Evolutionary conservation across 1,140 invertebrate genomes (phyloP).

Genomic region (Pinna nobilis): DNA sequence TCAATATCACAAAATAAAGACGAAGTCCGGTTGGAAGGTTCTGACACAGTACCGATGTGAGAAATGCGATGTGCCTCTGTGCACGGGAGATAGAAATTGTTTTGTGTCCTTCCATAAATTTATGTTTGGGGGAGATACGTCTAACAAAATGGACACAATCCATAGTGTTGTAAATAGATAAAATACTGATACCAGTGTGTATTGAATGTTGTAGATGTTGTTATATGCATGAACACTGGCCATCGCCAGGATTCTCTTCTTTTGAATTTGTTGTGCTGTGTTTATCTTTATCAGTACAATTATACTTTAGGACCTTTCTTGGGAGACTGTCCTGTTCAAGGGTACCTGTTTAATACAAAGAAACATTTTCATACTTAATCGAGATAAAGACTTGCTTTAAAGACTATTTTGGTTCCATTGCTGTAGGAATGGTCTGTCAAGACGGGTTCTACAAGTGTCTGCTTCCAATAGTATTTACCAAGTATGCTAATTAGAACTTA

Average conservation of each 20-base stretch:
- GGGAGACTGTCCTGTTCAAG: no score
- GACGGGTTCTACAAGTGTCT: no score
- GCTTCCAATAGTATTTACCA: no score
- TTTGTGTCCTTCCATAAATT: constrained; percentile 31
- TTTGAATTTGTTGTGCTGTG: neutral
- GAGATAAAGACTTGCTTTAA: no score
- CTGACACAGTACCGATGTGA: constrained; percentile 34
- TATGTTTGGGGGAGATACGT: constrained; percentile 5
- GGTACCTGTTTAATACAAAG: no score
- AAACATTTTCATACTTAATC: no score
- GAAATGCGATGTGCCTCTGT: constrained; percentile 36
- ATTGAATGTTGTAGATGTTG: neutral
- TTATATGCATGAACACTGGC: no score
- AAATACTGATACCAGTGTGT: neutral
- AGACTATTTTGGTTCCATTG: no score
- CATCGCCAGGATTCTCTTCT: neutral
- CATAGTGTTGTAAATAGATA: neutral
- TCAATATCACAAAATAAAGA: constrained; percentile 33
- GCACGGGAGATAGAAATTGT: constrained; percentile 40
- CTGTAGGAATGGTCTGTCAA: no score
- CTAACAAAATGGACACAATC: neutral
- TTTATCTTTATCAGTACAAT: no score
- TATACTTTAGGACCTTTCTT: no score
- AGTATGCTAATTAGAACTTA: no score
- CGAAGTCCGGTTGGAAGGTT: constrained; percentile 32